Conservation (phyloP, 2,888 invertebrate genomes). For the Archips xylosteana region DNA sequence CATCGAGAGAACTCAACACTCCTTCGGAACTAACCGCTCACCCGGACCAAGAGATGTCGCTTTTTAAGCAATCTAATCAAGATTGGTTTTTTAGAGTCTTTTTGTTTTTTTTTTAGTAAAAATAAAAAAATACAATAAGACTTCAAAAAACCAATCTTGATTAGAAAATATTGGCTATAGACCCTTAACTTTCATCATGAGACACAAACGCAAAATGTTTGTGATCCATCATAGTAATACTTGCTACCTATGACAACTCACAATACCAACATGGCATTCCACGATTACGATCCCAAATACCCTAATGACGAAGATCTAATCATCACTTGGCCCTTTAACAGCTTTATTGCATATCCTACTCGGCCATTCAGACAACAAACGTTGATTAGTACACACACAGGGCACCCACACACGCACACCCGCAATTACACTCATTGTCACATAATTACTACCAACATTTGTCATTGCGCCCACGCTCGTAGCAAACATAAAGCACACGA, state of each 20-base stretch:
- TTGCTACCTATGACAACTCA: neutral
- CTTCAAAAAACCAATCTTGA: too few species aligned
- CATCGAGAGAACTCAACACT: too few species aligned
- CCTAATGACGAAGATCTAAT: constrained; percentile 41
- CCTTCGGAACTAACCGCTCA: too few species aligned
- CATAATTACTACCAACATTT: constrained; percentile 79
- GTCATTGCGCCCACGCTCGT: constrained; percentile 74
- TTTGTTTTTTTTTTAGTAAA: too few species aligned
- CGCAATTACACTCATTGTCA: constrained; percentile 82
- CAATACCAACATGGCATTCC: constrained; percentile 22
- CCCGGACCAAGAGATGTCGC: too few species aligned
- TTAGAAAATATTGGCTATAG: too few species aligned
- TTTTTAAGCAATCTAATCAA: too few species aligned
- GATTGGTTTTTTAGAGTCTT: too few species aligned
- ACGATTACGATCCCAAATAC: constrained; percentile 31
- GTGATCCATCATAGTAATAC: too few species aligned
- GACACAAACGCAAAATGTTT: too few species aligned
- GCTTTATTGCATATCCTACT: constrained; percentile 53
- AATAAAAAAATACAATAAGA: too few species aligned
- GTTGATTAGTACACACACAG: constrained; percentile 69
- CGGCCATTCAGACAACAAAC: constrained; percentile 57
- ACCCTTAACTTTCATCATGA: too few species aligned
- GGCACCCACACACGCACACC: constrained; percentile 46
- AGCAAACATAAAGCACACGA: constrained; percentile 50
- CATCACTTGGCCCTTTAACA: constrained; percentile 41